Conservation (phyloP, 2,888 invertebrate genomes). For the Atrina japonica region DNA sequence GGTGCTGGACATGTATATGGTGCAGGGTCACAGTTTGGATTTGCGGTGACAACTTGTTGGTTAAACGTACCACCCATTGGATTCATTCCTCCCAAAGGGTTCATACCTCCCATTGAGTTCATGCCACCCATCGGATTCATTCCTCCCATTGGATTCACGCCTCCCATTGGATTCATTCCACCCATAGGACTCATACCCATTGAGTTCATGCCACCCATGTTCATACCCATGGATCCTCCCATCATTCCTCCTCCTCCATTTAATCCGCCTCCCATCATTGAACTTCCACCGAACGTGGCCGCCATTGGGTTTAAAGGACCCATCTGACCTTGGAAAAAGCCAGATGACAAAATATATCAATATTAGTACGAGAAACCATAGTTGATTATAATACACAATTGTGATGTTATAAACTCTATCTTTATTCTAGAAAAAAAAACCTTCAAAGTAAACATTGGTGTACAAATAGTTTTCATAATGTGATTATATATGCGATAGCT, state of each 20-base stretch:
- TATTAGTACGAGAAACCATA: too few species aligned
- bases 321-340: slow-evolving; percentile 19
- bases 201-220: slow-evolving; percentile 17
- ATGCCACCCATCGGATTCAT: slow-evolving; percentile 24
- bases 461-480: too few species aligned
- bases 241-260: neutral
- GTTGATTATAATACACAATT: neutral
- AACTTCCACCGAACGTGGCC: slow-evolving; percentile 41
- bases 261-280: slow-evolving; percentile 24
- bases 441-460: too few species aligned
- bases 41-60: neutral
- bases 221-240: too few species aligned
- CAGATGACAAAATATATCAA: neutral
- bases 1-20: slow-evolving; percentile 54
- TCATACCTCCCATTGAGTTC: slow-evolving; percentile 27
- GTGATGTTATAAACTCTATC: too few species aligned
- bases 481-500: too few species aligned
- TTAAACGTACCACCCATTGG: slow-evolving; percentile 1
- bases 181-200: slow-evolving; percentile 51
- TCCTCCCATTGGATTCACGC: slow-evolving; percentile 20
- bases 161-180: slow-evolving; percentile 39
- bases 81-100: slow-evolving; percentile 21
- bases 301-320: slow-evolving; percentile 50
- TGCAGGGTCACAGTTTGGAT: slow-evolving; percentile 35
- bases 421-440: too few species aligned